Conservation (phyloP, 2,888 invertebrate species). For the Athetis lepigone region DNA sequence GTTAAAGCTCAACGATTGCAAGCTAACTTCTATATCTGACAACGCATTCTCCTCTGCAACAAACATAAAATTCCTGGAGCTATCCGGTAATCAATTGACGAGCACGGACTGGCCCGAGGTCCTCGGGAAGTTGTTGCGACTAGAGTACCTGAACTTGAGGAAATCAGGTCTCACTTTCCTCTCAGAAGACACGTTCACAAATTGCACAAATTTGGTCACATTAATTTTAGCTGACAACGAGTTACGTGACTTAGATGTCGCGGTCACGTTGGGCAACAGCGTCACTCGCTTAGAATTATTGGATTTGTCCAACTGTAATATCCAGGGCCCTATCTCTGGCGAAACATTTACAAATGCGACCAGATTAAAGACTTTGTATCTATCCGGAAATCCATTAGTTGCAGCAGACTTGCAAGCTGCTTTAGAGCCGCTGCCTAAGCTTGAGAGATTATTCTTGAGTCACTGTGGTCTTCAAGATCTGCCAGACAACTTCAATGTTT, state of each 20-base stretch:
- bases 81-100: constrained; percentile 91
- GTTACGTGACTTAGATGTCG: constrained; percentile 92
- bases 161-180: constrained; percentile 91
- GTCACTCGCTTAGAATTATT: constrained; percentile 92
- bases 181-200: constrained; percentile 92
- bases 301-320: constrained; percentile 93
- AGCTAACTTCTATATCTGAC: constrained; percentile 90
- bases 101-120: constrained; percentile 91
- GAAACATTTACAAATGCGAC: constrained; percentile 93
- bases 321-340: constrained; percentile 92
- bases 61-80: constrained; percentile 92
- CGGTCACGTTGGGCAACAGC: constrained; percentile 91
- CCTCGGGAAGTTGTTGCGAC: constrained; percentile 90
- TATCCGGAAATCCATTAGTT: constrained; percentile 93
- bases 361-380: constrained; percentile 91
- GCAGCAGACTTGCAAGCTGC: constrained; percentile 92
- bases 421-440: constrained; percentile 91
- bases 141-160: constrained; percentile 92
- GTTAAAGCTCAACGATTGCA: constrained; percentile 92
- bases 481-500: constrained; percentile 92
- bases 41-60: constrained; percentile 90
- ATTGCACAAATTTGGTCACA: constrained; percentile 92
- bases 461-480: constrained; percentile 92
- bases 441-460: constrained; percentile 92
- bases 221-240: constrained; percentile 92